Evolutionary conservation across 2,888 invertebrate species (phyloP), one percentile per base, ranked within the genome.

Genomic region (Xanthostigma xanthostigma): DNA sequence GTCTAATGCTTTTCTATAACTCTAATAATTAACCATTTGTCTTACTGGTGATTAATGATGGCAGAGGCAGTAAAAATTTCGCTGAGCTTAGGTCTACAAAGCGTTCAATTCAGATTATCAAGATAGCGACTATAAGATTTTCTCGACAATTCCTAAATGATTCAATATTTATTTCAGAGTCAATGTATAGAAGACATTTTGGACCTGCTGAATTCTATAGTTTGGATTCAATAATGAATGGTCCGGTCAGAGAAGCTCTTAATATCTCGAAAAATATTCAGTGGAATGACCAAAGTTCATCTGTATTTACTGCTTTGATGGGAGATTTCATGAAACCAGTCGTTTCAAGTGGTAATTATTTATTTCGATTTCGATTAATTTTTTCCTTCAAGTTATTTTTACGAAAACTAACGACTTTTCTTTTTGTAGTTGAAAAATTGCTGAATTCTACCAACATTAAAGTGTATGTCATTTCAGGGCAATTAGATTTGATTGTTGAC

Each of bases 251-350:
- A 53, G 54, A 72, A 51, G 79, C 80, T 42, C 70, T 91, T 1
- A 65, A 68, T 2, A 77, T 90, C 17, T 79, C 83, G 0, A 64
- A 65, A 0, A 65, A 76, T 44, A 76, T 83, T 3, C 65, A 60
- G 1, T 90, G 87, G 81, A 81, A 79, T 46, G 71, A 70, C 0
- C 79, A 79, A 58, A 73, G 78, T 8, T 50, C 56, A 6, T 43
- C 51, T 0, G 86, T 87, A 0, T 88, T 86, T 59, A 54, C 60
- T 27, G 62, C 65, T 34, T 70, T 84, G 37, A 56, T 60, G 9
- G 74, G 56, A 8, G 89, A 89, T 60, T 88, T 89, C 59, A 88
- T 89, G 88, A 85, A 81, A 61, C 86, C 89, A 0, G 87, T 81
- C 27, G 77, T 78, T 3, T 67, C 78, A 49, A 69, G 75, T 61